Evolutionary conservation across 2,113 vertebrate genomes (phyloP).

Genomic region (Rhinoderma darwinii): DNA sequence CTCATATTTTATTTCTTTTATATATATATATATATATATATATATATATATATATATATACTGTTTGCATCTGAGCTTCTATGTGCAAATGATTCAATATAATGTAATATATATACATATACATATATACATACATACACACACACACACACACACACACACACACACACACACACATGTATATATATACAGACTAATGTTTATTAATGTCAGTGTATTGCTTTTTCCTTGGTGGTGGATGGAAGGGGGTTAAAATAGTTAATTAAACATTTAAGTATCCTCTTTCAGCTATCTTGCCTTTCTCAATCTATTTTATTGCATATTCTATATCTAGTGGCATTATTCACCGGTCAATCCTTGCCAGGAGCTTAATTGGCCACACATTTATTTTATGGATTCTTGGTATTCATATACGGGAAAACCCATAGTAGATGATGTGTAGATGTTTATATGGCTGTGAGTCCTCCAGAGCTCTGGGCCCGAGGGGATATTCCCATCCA

Average conservation of each 20-base stretch:
- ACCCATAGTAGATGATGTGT: conserved; percentile 25
- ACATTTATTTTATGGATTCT: conserved; percentile 28
- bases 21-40: too few species aligned
- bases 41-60: too few species aligned
- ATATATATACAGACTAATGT: too few species aligned
- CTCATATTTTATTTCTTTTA: too few species aligned
- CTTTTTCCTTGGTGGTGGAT: background rate
- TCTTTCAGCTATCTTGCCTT: background rate
- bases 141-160: too few species aligned
- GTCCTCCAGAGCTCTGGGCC: too few species aligned
- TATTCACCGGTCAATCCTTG: background rate
- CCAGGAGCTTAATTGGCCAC: background rate
- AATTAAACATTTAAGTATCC: background rate
- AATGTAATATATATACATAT: too few species aligned
- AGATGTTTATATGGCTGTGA: conserved; percentile 34
- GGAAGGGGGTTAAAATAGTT: background rate
- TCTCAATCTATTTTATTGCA: conserved; percentile 1
- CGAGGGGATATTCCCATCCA: too few species aligned
- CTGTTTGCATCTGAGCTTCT: too few species aligned
- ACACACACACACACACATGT: too few species aligned
- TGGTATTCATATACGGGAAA: conserved; percentile 11
- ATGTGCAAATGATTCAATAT: too few species aligned
- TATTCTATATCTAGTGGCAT: conserved; percentile 1
- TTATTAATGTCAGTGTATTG: background rate
- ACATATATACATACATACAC: too few species aligned